Evolutionary conservation across 2,797 vertebrate genomes (phyloP).

Genomic region (Pelochelys cantorii): DNA sequence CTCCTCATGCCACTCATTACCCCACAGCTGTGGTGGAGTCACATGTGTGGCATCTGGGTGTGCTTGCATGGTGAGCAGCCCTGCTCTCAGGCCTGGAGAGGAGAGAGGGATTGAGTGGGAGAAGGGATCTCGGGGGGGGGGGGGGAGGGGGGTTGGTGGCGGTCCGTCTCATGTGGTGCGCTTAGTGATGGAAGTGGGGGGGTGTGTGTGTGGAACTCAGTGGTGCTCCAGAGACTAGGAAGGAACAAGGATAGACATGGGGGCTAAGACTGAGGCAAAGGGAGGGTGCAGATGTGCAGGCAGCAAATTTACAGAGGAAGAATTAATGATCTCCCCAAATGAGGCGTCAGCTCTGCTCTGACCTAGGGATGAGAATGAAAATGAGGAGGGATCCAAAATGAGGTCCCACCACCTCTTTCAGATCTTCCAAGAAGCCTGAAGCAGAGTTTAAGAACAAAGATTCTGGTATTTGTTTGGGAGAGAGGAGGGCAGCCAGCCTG

Average conservation of each 20-base stretch:
- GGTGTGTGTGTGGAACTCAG: not conserved
- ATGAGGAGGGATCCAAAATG: not conserved
- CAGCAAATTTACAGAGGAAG: not conserved
- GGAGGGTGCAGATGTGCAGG: not conserved
- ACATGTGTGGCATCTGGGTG: not conserved
- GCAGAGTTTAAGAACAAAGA: slow-evolving; percentile 2
- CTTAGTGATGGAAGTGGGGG: not conserved
- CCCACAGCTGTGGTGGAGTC: not conserved
- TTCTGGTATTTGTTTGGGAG: not conserved
- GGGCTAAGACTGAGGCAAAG: not conserved
- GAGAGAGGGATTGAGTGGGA: not conserved
- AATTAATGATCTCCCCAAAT: not conserved
- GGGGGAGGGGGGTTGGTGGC: not conserved
- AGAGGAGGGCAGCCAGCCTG: not conserved
- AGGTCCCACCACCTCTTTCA: no score
- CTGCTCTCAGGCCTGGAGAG: not conserved
- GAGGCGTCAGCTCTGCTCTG: not conserved
- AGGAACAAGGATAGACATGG: not conserved
- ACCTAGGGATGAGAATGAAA: not conserved
- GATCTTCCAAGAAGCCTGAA: not conserved
- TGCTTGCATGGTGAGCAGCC: not conserved
- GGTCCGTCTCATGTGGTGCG: not conserved
- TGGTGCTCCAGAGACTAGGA: not conserved
- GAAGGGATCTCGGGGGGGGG: not conserved
- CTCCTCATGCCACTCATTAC: not conserved